Evolutionary conservation across 2,797 vertebrate species (phyloP).

Genomic region (Periophthalmus magnuspinnatus): DNA sequence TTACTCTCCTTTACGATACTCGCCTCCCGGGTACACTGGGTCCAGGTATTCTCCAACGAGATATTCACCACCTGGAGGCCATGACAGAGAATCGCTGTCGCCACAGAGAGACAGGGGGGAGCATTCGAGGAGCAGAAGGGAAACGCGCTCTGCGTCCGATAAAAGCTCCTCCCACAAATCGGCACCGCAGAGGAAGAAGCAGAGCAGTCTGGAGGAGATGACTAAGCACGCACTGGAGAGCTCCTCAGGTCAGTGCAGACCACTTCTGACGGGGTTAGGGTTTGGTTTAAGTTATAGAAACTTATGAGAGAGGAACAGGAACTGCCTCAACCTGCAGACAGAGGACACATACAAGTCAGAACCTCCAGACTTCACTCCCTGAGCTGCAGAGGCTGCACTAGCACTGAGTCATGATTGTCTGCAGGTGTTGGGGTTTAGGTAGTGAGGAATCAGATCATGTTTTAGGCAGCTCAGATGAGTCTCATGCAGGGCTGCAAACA

Average conservation of each 20-base stretch:
- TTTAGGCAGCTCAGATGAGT: too few relatives aligned
- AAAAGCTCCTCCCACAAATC: not conserved
- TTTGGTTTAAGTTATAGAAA: too few relatives aligned
- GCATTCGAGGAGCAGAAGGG: not conserved
- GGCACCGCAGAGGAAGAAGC: not conserved
- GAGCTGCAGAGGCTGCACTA: too few relatives aligned
- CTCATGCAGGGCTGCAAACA: too few relatives aligned
- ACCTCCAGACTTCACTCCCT: too few relatives aligned
- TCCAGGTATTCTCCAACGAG: not conserved
- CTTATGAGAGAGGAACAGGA: too few relatives aligned
- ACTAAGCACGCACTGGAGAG: slow-evolving; percentile 70
- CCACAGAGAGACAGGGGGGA: not conserved
- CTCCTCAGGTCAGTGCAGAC: slow-evolving; percentile 60
- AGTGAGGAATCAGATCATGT: too few relatives aligned
- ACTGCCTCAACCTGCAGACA: too few relatives aligned
- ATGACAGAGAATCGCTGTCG: not conserved
- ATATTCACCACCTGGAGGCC: not conserved
- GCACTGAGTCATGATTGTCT: too few relatives aligned
- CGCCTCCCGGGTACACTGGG: not conserved
- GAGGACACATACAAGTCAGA: too few relatives aligned
- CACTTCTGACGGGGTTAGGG: too few relatives aligned
- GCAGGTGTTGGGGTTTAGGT: too few relatives aligned
- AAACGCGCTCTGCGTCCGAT: not conserved
- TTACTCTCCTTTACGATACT: not conserved
- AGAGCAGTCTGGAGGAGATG: slow-evolving; percentile 54